phyloP scores from a whole-genome alignment of 53 echinoderm and acorn worm species.

The Glandiceps talaboti region DNA sequence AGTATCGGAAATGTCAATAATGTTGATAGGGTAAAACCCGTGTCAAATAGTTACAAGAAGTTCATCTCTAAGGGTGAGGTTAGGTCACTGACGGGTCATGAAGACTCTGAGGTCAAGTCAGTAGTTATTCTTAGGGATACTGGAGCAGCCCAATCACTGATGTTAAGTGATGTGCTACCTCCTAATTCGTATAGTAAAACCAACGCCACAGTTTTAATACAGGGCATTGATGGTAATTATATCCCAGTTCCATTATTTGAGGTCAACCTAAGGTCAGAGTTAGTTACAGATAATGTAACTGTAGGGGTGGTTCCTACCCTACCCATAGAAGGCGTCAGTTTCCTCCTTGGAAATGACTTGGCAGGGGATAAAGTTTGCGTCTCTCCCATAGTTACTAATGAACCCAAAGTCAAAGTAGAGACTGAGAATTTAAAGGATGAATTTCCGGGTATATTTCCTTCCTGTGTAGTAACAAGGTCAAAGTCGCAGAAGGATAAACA shows the following conservation, averaged over 20 bases:
- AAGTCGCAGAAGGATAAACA: conserved; percentile 6
- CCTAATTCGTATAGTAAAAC: no score
- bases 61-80: no score
- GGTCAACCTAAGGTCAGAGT: conserved; percentile 23
- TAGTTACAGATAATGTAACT: conserved; percentile 18
- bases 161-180: no score
- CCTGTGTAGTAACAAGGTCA: conserved; percentile 44
- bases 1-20: no score
- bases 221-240: conserved; percentile 3
- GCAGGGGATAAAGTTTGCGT: conserved; percentile 20
- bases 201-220: no score
- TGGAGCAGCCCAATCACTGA: no score
- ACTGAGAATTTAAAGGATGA: conserved; percentile 16
- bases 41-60: no score
- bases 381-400: conserved; percentile 6
- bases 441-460: conserved; percentile 33
- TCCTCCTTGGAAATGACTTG: conserved; percentile 50
- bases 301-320: conserved; percentile 33
- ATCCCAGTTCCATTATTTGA: conserved; percentile 1
- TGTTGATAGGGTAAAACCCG: no score
- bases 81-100: no score
- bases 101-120: no score
- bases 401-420: conserved; percentile 1
- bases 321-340: conserved; percentile 31
- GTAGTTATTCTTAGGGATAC: no score